These are phyloP conservation scores for Brachionus plicatilis DNA, from an alignment of 1,140 invertebrate species.

Conservation along the genomic window DNA sequence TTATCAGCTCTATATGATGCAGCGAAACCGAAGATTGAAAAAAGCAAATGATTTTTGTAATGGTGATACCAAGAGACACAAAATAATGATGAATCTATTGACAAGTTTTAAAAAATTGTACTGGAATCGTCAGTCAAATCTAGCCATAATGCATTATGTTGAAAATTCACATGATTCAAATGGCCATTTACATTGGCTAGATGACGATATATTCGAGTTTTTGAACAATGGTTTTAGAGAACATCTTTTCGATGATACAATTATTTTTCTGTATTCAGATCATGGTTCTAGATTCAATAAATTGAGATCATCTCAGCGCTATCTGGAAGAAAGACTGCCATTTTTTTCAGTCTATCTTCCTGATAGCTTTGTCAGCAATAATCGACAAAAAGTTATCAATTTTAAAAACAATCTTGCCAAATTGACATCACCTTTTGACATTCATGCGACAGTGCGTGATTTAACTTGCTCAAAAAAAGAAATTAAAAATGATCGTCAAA, in stretches of 20 bases:
- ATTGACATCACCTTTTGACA: conserved; percentile 74
- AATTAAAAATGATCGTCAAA: not conserved
- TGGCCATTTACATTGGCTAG: not conserved
- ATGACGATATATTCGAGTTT: not conserved
- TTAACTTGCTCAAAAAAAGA: not conserved
- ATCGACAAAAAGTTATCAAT: not conserved
- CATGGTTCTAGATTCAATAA: conserved; percentile 46
- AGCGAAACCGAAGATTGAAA: not conserved
- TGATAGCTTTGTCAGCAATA: not conserved
- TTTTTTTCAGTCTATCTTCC: conserved; percentile 27
- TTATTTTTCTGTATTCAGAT: conserved; percentile 47
- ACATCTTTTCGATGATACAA: conserved; percentile 44
- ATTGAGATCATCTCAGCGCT: not conserved
- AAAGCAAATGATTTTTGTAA: not conserved
- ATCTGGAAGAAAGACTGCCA: conserved; percentile 29
- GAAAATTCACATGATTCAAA: not conserved
- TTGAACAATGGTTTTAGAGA: not conserved
- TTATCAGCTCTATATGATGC: conserved; percentile 62
- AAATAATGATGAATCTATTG: not conserved
- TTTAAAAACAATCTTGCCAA: conserved; percentile 51
- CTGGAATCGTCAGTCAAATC: not conserved
- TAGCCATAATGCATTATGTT: not conserved
- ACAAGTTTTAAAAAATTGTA: not conserved
- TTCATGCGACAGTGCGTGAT: conserved; percentile 66
- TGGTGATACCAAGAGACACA: not conserved